Conservation (phyloP, 2,888 invertebrate genomes). For the Acleris emargana region DNA sequence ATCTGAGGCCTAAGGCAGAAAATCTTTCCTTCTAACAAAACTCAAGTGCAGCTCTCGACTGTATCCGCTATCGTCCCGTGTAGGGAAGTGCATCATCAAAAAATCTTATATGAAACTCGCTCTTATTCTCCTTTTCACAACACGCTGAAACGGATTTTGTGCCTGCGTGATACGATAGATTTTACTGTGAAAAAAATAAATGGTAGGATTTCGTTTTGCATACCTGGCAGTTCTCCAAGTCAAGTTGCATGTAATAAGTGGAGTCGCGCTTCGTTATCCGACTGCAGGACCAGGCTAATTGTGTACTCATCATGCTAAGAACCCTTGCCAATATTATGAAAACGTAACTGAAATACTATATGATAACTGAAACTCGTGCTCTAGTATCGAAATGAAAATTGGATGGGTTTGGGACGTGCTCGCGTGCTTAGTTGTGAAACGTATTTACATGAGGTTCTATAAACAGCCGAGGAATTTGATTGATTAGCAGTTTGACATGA, state of each 20-base stretch:
- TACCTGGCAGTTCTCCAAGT: conserved; percentile 48
- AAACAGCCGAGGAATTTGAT: background rate
- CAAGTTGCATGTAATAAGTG: conserved; percentile 68
- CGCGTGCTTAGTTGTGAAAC: background rate
- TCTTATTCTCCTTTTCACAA: conserved; percentile 36
- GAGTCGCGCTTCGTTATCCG: conserved; percentile 70
- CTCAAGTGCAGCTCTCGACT: conserved; percentile 54
- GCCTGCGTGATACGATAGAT: conserved; percentile 12
- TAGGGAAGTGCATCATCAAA: conserved; percentile 61
- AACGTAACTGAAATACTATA: conserved; percentile 16
- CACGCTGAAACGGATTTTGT: conserved; percentile 38
- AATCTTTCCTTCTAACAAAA: conserved; percentile 53
- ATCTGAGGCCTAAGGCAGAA: conserved; percentile 45
- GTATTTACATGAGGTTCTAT: background rate
- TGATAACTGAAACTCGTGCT: background rate
- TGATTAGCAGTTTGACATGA: too few species aligned
- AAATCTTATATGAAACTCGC: conserved; percentile 43
- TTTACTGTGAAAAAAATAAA: conserved; percentile 21
- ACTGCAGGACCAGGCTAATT: conserved; percentile 68
- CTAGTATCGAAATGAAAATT: background rate
- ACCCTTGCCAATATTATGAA: conserved; percentile 30
- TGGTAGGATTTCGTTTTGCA: conserved; percentile 49
- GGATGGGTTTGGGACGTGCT: background rate
- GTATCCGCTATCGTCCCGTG: conserved; percentile 57
- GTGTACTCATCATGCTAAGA: conserved; percentile 56